Evolutionary conservation across 2,113 vertebrate genomes (phyloP).

Genomic region (Aplodontia rufa): DNA sequence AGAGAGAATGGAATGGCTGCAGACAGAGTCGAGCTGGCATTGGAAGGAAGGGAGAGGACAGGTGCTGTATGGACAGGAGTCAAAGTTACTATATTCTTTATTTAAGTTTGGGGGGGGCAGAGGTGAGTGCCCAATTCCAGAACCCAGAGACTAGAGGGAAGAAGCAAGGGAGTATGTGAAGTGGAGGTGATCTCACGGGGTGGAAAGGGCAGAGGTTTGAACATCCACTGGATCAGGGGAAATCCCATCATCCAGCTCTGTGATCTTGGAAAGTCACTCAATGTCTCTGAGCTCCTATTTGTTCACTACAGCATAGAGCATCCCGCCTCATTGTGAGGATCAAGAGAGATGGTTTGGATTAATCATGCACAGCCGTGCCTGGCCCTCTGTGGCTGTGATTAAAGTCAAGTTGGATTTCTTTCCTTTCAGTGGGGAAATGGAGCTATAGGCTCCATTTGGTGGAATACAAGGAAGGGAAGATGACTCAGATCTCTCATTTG

Average conservation of each 20-base stretch:
- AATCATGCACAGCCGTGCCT: not conserved
- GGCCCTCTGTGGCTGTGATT: not conserved
- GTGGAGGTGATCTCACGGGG: not conserved
- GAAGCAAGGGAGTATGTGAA: not conserved
- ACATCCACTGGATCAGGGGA: not conserved
- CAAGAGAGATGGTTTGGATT: not conserved
- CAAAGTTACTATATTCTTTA: not conserved
- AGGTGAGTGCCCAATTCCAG: not conserved
- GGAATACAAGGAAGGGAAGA: not conserved
- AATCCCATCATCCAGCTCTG: not conserved
- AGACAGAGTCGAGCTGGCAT: not conserved
- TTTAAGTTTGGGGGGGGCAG: not conserved
- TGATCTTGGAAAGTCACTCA: not conserved
- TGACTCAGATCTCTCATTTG: slow-evolving; percentile 6
- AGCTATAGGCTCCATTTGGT: no score
- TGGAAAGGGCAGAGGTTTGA: not conserved
- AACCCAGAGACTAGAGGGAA: not conserved
- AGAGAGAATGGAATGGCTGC: not conserved
- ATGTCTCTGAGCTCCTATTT: not conserved
- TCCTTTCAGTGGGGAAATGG: not conserved
- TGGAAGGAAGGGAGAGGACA: not conserved
- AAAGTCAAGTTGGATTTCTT: not conserved
- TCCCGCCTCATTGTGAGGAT: not conserved
- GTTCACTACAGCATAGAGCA: not conserved
- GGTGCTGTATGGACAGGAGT: not conserved